Evolutionary conservation across 2,888 invertebrate species (phyloP).

Genomic region (Melangyna quadrimaculata): DNA sequence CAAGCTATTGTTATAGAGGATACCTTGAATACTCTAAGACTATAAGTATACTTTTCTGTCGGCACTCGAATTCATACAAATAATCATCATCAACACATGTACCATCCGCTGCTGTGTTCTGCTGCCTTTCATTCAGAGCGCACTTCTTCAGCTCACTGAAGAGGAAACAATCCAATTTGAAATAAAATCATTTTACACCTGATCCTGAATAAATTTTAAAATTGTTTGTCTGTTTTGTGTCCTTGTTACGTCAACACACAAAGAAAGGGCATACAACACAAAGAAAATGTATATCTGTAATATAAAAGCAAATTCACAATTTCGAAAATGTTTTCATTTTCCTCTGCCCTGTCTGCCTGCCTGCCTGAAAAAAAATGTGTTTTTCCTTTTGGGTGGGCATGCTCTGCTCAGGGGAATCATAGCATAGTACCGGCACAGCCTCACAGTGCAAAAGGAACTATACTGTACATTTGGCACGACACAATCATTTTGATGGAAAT

Average conservation of each 20-base stretch:
- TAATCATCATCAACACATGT: constrained; percentile 55
- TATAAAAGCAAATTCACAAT: constrained; percentile 46
- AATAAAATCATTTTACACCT: constrained; percentile 73
- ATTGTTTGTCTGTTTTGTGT: constrained; percentile 57
- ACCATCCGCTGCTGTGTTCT: neutral
- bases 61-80: constrained; percentile 35
- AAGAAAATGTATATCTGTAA: neutral
- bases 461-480: constrained; percentile 38
- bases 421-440: constrained; percentile 1
- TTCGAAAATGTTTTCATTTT: constrained; percentile 65
- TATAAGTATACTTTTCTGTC: neutral
- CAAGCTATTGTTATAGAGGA: neutral
- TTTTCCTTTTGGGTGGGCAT: constrained; percentile 29
- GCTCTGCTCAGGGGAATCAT: neutral
- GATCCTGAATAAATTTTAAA: constrained; percentile 72
- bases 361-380: neutral
- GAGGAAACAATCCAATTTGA: constrained; percentile 73
- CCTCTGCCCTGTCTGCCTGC: neutral
- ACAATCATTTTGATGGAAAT: constrained; percentile 53
- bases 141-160: constrained; percentile 48
- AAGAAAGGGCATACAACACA: neutral
- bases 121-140: neutral
- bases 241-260: constrained; percentile 29
- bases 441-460: constrained; percentile 48
- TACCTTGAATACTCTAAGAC: neutral